phyloP scores from a whole-genome alignment of 2,113 vertebrate species.

The Microtus oregoni region DNA sequence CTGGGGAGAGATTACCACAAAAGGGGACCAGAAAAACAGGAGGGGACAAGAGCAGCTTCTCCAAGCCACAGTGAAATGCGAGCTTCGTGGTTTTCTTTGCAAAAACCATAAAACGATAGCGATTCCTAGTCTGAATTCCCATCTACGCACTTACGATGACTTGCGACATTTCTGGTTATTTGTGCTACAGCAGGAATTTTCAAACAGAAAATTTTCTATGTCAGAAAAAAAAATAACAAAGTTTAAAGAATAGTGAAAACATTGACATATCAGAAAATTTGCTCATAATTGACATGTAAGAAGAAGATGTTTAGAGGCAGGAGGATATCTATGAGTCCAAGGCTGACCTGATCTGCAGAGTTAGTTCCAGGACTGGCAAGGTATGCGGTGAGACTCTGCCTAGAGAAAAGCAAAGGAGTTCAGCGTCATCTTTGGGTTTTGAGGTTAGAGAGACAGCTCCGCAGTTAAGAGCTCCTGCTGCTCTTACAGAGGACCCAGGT shows the following conservation, averaged over 20 bases:
- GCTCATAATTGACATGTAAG: not conserved
- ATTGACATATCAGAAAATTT: not conserved
- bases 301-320: not conserved
- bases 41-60: not conserved
- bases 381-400: not conserved
- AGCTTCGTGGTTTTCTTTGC: conserved; percentile 1
- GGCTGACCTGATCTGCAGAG: not conserved
- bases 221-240: not conserved
- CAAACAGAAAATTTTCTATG: not conserved
- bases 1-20: not conserved
- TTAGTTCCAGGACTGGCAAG: not conserved
- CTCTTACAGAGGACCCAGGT: not conserved
- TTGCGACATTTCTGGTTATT: not conserved
- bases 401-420: not conserved
- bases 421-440: not conserved
- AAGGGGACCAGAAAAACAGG: not conserved
- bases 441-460: not conserved
- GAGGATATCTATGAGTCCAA: not conserved
- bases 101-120: not conserved
- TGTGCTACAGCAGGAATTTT: not conserved
- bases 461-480: not conserved
- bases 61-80: not conserved
- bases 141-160: not conserved
- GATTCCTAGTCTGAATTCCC: not conserved
- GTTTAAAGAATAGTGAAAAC: not conserved